Evolutionary conservation across 2,888 invertebrate species (phyloP).

Genomic region (Synergus gifuensis): DNA sequence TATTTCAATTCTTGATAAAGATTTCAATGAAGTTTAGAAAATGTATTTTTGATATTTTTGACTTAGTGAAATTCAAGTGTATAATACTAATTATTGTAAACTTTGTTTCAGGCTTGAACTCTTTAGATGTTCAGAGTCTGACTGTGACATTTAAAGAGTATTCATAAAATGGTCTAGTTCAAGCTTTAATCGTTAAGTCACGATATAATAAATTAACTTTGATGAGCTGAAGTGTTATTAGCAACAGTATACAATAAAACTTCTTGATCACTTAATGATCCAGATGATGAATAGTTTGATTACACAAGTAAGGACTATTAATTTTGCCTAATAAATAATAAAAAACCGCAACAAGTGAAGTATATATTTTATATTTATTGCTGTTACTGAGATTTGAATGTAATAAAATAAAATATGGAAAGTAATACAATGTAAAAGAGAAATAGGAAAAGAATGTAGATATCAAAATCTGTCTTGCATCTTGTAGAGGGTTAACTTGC

Average conservation of each 20-base stretch:
- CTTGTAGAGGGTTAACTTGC: not conserved
- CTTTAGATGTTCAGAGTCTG: not conserved
- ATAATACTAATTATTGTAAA: not conserved
- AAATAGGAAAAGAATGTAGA: not conserved
- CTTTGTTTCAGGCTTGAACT: not conserved
- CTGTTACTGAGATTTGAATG: not conserved
- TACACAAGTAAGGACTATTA: not conserved
- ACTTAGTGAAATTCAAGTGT: not conserved
- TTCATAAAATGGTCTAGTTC: not conserved
- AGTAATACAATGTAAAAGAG: too few relatives aligned
- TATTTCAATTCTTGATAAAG: not conserved
- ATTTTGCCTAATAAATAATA: not conserved
- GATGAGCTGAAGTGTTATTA: not conserved
- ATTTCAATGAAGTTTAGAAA: not conserved
- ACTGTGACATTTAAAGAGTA: not conserved
- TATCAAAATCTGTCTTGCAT: not conserved
- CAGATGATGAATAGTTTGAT: not conserved
- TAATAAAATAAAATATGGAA: not conserved
- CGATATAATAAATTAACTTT: conserved; percentile 10
- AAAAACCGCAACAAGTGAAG: not conserved
- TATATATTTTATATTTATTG: too few relatives aligned
- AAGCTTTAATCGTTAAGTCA: conserved; percentile 17
- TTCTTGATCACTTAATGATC: conserved; percentile 4
- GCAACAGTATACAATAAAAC: not conserved
- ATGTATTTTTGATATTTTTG: not conserved